Evolutionary conservation across 1,140 invertebrate genomes (phyloP).

Genomic region (Drepana arcuata): DNA sequence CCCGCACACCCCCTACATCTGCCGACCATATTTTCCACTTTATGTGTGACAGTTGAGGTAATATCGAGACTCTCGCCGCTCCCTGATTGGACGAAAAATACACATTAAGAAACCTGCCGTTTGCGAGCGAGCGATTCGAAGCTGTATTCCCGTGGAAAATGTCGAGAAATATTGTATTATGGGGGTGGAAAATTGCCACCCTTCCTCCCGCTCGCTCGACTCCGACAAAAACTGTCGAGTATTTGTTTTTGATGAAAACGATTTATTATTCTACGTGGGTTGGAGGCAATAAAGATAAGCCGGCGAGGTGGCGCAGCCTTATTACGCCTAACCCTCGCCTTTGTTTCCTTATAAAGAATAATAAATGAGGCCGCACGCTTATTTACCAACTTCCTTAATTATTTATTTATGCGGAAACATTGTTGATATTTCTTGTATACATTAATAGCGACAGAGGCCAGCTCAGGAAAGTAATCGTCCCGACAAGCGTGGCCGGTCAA

Average conservation of each 20-base stretch:
- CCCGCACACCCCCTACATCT: constrained; percentile 52
- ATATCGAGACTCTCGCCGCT: constrained; percentile 71
- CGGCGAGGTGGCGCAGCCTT: constrained; percentile 70
- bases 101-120: constrained; percentile 71
- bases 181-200: constrained; percentile 70
- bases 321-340: constrained; percentile 72
- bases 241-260: constrained; percentile 73
- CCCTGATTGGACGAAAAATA: constrained; percentile 74
- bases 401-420: constrained; percentile 63
- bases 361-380: constrained; percentile 68
- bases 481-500: constrained; percentile 4
- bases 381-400: constrained; percentile 68
- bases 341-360: constrained; percentile 73
- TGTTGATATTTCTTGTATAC: constrained; percentile 49
- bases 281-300: constrained; percentile 72
- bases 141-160: constrained; percentile 71
- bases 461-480: not conserved
- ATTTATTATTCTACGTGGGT: constrained; percentile 73
- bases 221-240: constrained; percentile 71
- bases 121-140: constrained; percentile 66
- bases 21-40: constrained; percentile 74
- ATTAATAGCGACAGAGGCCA: constrained; percentile 20
- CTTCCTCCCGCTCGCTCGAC: constrained; percentile 62
- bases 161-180: constrained; percentile 71
- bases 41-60: constrained; percentile 75